Base-by-base conservation (phyloP, 64 coral and sea anemone genomes). In the Montipora capricornis region DNA sequence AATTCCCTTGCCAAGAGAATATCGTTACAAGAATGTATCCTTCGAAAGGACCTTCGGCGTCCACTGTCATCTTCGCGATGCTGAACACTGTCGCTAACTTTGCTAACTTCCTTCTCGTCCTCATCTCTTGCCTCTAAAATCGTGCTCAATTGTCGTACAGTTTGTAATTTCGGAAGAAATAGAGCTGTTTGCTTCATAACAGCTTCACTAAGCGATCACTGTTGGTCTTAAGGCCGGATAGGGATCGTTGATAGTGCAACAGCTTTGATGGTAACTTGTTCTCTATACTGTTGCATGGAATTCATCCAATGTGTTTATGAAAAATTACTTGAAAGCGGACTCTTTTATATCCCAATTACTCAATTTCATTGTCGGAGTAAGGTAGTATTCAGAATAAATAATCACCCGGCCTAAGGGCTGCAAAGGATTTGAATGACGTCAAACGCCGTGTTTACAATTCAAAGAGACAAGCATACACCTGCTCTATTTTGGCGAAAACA, bases 71-170 rank as follows among this genome's bases (percentile, higher is more conserved):
- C 82, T 10, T 19, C 14, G 45, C 66, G 6, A 19, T 16, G 3
- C 82, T 10, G 19, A 86, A 51, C 44, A 49, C 37, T 5, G 44
- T 44, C 16, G n/a, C 47, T 66, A 5, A 5, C 19, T 11, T 86
- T 47, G 48, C 16, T 50, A 6, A 86, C 47, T 49, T 86, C 82
- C 19, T 86, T 45, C 46, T 50, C 16, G 45, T 70, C 49, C 67
- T 86, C 82, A 12, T 86, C 82, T 49, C 66, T 86, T 13, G 15
- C n/a, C n/a, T 86, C 82, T 8, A 86, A 44, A 44, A 86, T 86
- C 17, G 82, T 86, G 45, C 82, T 86, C n/a, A 86, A 67, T 71
- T 86, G 82, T 2, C 82, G 82, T 14, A 64, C 50, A 60, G 66
- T 49, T 69, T 86, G 67, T 50, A 86, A 22, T n/a, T 44, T 69